Conservation (phyloP, 2,113 vertebrate genomes). For the Cettia cetti region DNA sequence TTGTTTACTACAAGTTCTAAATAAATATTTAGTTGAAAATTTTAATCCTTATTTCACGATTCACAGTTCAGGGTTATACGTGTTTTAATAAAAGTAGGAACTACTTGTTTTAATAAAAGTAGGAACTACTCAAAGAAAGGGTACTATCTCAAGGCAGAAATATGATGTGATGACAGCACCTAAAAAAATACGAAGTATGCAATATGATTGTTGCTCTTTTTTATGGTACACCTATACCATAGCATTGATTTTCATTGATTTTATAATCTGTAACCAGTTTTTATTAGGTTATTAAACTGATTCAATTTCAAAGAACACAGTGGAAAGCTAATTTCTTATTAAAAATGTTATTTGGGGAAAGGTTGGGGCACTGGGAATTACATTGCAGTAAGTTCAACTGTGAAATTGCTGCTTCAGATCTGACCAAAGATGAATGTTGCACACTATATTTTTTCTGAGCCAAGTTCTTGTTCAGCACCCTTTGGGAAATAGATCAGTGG, state of each 20-base stretch:
- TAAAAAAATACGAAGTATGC: neutral
- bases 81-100: neutral
- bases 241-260: neutral
- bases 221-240: neutral
- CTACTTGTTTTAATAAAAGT: neutral
- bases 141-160: neutral
- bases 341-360: neutral
- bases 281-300: neutral
- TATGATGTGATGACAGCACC: neutral
- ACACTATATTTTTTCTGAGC: neutral
- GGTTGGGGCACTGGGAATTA: neutral
- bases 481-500: neutral
- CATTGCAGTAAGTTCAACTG: neutral
- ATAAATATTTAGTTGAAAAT: neutral
- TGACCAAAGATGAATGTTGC: neutral
- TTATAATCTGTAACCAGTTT: neutral
- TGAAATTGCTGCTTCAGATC: neutral
- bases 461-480: neutral
- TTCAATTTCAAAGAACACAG: neutral
- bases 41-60: neutral
- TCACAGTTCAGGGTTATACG: neutral
- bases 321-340: neutral
- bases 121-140: neutral
- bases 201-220: neutral
- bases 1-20: neutral